Base-by-base conservation (phyloP, 2,797 vertebrate species). In the Gymnocypris eckloni region DNA sequence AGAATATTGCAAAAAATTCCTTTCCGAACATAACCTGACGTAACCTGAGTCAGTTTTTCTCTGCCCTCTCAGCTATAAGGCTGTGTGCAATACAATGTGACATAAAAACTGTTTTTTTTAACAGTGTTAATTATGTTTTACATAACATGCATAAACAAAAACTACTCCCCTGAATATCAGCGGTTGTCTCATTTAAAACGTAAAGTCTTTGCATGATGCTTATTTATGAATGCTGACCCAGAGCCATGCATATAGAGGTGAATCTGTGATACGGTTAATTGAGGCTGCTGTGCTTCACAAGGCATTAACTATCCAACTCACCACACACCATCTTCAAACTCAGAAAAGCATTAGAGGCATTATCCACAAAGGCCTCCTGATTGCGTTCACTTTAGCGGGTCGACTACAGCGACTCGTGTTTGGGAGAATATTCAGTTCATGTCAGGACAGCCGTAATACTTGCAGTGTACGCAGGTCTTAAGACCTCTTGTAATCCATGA, bases 401-500 rank as follows among this genome's bases (percentile, higher is more conserved):
- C 78, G 16, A 64, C 61, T 12, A 64, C 61, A 6, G 61, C 66
- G 43, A 80, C 28, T 73, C 6, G 9, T 13, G n/a, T 7, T 7
- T 25, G 28, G 7, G 25, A 75, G 20, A 25, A 76, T 41, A 77
- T 78, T 43, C 61, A 25, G 82, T 81, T 87, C 43, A 78, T 25
- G 22, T 83, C 56, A 76, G 81, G 61, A 54, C 25, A 56, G 28
- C 54, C 39, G 33, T 54, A 82, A 71, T 84, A 64, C 41, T 43
- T 90, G 89, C 82, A 81, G 66, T 86, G 20, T 73, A 41, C 39
- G 22, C 59, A 83, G 90, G 91, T 88, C 86, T 90, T 89, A 70
- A 89, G 66, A 89, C 87, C 64, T 70, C 61, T 82, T 87, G 66
- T 90, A 91, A 93, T 91, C 87, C 89, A 79, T 88, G 86, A 86